These are phyloP conservation scores for Drosophila tripunctata DNA, from an alignment of 2,888 invertebrate species.

Conservation along the genomic window DNA sequence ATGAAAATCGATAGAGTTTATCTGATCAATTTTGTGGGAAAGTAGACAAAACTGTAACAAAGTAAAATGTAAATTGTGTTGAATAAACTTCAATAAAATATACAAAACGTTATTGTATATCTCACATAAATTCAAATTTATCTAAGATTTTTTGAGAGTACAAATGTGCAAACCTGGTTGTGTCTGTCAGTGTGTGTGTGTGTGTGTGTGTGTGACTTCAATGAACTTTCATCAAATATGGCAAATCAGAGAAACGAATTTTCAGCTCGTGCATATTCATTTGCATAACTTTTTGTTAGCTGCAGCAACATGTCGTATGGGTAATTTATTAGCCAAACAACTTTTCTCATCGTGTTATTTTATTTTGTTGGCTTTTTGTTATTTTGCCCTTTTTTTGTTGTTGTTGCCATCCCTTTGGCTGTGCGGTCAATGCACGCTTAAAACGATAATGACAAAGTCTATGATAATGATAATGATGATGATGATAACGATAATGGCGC, in stretches of 20 bases:
- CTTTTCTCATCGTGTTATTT: not conserved
- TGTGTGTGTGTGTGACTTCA: not conserved
- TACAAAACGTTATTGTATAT: slow-evolving; percentile 4
- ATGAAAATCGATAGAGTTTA: not conserved
- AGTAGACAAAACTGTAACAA: not conserved
- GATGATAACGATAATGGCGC: slow-evolving; percentile 22
- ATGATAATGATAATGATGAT: slow-evolving; percentile 10
- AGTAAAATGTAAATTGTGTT: not conserved
- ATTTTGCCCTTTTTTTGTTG: too few relatives aligned
- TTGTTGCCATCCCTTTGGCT: not conserved
- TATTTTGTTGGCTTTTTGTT: too few relatives aligned
- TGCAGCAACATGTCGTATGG: slow-evolving; percentile 61
- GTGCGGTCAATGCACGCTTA: slow-evolving; percentile 56
- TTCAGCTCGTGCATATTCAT: slow-evolving; percentile 49
- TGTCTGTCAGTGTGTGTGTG: too few relatives aligned
- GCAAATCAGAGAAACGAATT: slow-evolving; percentile 7
- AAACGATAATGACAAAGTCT: slow-evolving; percentile 13
- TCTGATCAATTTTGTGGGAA: not conserved
- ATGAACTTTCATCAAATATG: slow-evolving; percentile 6
- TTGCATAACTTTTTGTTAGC: slow-evolving; percentile 42
- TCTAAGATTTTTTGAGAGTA: not conserved
- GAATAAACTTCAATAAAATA: not conserved
- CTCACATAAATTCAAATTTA: slow-evolving; percentile 6
- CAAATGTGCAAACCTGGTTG: not conserved
- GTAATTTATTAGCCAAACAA: slow-evolving; percentile 27